Conservation (phyloP, 37 sponge, comb jelly and placozoan genomes). For the Hormiphora californensis region DNA sequence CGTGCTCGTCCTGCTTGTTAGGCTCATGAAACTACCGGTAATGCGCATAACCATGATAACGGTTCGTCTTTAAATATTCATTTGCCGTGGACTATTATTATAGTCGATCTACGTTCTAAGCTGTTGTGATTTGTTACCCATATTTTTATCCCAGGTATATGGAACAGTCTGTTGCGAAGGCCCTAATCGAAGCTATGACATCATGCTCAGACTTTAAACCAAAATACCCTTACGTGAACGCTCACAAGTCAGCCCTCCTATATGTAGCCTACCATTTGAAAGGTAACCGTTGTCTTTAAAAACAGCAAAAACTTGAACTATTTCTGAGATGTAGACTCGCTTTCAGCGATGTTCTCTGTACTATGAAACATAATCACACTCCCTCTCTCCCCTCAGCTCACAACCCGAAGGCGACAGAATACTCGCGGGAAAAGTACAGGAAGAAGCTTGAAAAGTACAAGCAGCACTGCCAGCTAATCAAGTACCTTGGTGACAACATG, state of each 20-base stretch:
- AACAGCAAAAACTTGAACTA: too few relatives aligned
- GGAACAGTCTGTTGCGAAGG: constrained; percentile 83
- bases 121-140: not conserved
- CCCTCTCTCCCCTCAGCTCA: constrained; percentile 61
- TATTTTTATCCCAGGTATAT: constrained; percentile 58
- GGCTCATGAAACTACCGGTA: too few relatives aligned
- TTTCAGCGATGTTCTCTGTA: too few relatives aligned
- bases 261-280: constrained; percentile 87
- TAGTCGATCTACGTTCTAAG: too few relatives aligned
- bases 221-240: constrained; percentile 75
- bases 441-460: constrained; percentile 73
- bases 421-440: constrained; percentile 77
- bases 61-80: too few relatives aligned
- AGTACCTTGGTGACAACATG: constrained; percentile 72
- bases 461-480: constrained; percentile 73
- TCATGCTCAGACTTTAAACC: constrained; percentile 82
- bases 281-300: constrained; percentile 60
- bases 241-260: constrained; percentile 69
- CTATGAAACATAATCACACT: not conserved
- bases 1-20: too few relatives aligned
- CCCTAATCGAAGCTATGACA: constrained; percentile 72
- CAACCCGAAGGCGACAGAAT: constrained; percentile 70
- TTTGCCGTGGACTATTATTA: too few relatives aligned
- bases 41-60: too few relatives aligned
- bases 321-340: too few relatives aligned